Evolutionary conservation across 2,113 vertebrate species (phyloP).

Genomic region (Holacanthus passer): DNA sequence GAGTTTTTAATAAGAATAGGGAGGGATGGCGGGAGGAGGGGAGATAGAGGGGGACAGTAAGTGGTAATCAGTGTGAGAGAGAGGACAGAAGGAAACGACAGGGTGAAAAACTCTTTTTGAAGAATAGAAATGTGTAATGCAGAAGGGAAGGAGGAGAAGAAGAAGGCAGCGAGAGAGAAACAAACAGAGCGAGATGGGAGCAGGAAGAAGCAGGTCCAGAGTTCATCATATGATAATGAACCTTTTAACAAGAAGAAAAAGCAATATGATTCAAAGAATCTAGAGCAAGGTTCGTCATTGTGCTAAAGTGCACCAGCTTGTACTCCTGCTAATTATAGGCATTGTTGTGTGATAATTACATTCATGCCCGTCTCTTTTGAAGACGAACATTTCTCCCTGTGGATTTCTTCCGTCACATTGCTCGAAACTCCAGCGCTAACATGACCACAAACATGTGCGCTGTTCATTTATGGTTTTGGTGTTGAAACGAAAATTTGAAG

Average conservation of each 20-base stretch:
- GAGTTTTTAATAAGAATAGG: constrained; percentile 65
- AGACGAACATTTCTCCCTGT: constrained; percentile 56
- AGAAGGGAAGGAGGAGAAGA: background rate
- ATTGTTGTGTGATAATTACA: constrained; percentile 66
- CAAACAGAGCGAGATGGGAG: constrained; percentile 16
- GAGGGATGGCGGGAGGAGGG: constrained; percentile 38
- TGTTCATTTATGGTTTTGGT: constrained; percentile 29
- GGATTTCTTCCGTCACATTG: constrained; percentile 41
- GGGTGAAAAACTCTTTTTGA: constrained; percentile 31
- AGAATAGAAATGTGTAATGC: constrained; percentile 11
- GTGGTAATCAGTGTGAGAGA: constrained; percentile 32
- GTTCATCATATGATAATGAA: constrained; percentile 48
- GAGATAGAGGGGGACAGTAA: constrained; percentile 22
- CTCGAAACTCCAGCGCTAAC: constrained; percentile 23
- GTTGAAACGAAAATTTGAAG: background rate
- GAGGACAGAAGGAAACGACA: constrained; percentile 11
- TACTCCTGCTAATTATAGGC: constrained; percentile 61
- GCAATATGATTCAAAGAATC: constrained; percentile 51
- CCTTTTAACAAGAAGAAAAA: constrained; percentile 39
- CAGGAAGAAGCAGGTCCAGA: constrained; percentile 31
- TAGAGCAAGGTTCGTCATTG: constrained; percentile 41
- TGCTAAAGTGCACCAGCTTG: constrained; percentile 46
- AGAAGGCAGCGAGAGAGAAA: constrained; percentile 16
- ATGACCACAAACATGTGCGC: constrained; percentile 35
- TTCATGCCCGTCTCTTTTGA: constrained; percentile 56